phyloP scores from a whole-genome alignment of 2,888 invertebrate genomes.

The Terebella lapidaria region DNA sequence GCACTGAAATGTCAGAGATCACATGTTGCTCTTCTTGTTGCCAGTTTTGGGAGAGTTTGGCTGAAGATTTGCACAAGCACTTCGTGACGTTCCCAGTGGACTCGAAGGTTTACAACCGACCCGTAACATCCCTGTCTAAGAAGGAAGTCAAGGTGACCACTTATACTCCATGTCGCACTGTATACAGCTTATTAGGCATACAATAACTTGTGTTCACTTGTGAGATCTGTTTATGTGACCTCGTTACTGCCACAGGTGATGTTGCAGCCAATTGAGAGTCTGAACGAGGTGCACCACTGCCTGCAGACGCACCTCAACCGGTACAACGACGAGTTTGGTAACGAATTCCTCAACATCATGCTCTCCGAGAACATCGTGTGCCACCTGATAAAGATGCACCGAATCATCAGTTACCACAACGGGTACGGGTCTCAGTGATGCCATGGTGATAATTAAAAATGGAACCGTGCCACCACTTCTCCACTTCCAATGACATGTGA shows the following conservation, averaged over 20 bases:
- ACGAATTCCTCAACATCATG: conserved; percentile 46
- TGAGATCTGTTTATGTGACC: too few relatives aligned
- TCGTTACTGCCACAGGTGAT: too few relatives aligned
- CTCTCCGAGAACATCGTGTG: conserved; percentile 48
- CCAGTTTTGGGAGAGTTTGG: conserved; percentile 41
- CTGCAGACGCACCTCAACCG: conserved; percentile 45
- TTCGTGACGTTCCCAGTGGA: conserved; percentile 51
- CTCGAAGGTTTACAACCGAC: conserved; percentile 41
- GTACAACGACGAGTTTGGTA: conserved; percentile 52
- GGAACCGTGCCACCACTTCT: too few relatives aligned
- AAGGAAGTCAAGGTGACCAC: conserved; percentile 45
- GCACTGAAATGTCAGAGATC: too few relatives aligned
- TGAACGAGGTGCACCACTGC: conserved; percentile 44
- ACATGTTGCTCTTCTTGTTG: too few relatives aligned
- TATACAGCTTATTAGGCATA: too few relatives aligned
- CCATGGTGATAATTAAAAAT: too few relatives aligned
- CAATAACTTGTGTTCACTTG: too few relatives aligned
- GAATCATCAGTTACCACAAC: conserved; percentile 49
- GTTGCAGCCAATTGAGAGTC: conserved; percentile 38
- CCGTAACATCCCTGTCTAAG: conserved; percentile 39
- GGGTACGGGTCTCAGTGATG: too few relatives aligned
- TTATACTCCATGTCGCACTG: too few relatives aligned
- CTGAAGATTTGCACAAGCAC: conserved; percentile 27
- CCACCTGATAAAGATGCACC: conserved; percentile 48
- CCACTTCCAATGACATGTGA: too few relatives aligned